A percentile compares a stretch with the other conserved stretches of the same genome.
Evolutionary conservation across 1,140 invertebrate genomes (phyloP).

Genomic region (Drosophila lacteicornis): DNA sequence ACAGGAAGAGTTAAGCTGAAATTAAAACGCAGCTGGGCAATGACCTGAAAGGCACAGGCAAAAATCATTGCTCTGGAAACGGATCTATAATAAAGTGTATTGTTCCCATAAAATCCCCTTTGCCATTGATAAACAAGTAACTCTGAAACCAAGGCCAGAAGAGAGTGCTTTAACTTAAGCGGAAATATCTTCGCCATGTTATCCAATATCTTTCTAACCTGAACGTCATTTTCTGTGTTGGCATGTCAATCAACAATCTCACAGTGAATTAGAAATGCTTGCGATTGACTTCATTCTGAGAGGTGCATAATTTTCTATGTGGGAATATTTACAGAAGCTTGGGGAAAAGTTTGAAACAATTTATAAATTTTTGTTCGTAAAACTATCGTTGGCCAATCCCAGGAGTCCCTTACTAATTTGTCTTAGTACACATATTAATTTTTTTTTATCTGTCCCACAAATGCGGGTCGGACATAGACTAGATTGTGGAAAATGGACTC

Average conservation of each 20-base stretch:
- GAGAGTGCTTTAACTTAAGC: too few species aligned
- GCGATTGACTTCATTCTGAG: too few species aligned
- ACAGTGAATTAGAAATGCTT: too few species aligned
- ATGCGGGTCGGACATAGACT: slow-evolving; percentile 19
- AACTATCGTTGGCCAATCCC: background rate
- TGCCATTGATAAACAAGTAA: background rate
- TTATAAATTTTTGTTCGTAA: background rate
- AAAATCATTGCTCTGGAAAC: slow-evolving; percentile 23
- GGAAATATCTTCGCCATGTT: too few species aligned
- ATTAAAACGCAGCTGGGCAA: slow-evolving; percentile 81
- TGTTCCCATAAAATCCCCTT: background rate
- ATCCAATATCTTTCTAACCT: too few species aligned
- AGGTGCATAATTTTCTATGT: too few species aligned
- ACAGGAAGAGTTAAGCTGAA: slow-evolving; percentile 76
- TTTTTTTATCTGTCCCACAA: background rate
- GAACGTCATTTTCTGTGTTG: too few species aligned
- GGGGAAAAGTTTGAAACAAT: background rate
- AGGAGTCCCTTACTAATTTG: background rate
- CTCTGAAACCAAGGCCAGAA: background rate
- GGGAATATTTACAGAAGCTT: too few species aligned
- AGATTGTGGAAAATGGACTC: slow-evolving; percentile 47
- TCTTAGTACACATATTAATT: background rate
- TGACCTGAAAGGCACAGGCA: slow-evolving; percentile 45
- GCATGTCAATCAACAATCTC: too few species aligned
- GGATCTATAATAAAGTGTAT: slow-evolving; percentile 2